Percentiles rank a stretch among this genome's conserved stretches.
These are phyloP conservation scores for Enteromius thamalakanensis DNA, from an alignment of 2,797 vertebrate species.

Conservation along the genomic window DNA sequence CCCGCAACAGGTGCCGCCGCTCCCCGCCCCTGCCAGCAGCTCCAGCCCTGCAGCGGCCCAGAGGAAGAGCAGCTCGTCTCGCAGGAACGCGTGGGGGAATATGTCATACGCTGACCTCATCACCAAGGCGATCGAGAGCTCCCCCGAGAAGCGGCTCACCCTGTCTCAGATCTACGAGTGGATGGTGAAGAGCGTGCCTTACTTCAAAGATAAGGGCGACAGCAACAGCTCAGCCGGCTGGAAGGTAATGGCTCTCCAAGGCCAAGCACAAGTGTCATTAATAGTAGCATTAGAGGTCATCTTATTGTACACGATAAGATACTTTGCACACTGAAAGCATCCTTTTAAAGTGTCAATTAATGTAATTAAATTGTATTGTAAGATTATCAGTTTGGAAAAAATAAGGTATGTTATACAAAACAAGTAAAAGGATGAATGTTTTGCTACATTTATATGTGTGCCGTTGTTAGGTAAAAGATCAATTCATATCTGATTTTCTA, in stretches of 20 bases:
- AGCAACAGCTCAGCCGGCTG: slow-evolving; percentile 97
- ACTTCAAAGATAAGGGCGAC: slow-evolving; percentile 99
- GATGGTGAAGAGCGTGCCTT: slow-evolving; percentile 97
- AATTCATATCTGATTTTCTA: background rate
- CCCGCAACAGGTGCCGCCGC: slow-evolving; percentile 81
- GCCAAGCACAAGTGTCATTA: slow-evolving; percentile 5
- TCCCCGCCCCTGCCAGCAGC: slow-evolving; percentile 71
- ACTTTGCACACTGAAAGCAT: background rate
- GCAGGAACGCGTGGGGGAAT: slow-evolving; percentile 97
- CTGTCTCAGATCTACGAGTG: slow-evolving; percentile 98
- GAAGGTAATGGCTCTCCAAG: slow-evolving; percentile 82
- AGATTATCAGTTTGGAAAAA: background rate
- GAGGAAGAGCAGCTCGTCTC: slow-evolving; percentile 94
- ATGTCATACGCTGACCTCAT: slow-evolving; percentile 98
- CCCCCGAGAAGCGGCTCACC: slow-evolving; percentile 94
- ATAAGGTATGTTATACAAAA: background rate
- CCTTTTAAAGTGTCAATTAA: background rate
- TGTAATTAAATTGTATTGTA: background rate
- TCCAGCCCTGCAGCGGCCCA: slow-evolving; percentile 73
- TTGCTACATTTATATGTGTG: background rate
- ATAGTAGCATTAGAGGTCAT: background rate
- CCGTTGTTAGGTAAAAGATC: background rate
- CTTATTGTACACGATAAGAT: background rate
- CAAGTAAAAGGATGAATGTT: background rate
- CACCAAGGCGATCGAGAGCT: slow-evolving; percentile 95